Evolutionary conservation across 64 coral and sea anemone species (phyloP).

Genomic region (Montipora sp.): DNA sequence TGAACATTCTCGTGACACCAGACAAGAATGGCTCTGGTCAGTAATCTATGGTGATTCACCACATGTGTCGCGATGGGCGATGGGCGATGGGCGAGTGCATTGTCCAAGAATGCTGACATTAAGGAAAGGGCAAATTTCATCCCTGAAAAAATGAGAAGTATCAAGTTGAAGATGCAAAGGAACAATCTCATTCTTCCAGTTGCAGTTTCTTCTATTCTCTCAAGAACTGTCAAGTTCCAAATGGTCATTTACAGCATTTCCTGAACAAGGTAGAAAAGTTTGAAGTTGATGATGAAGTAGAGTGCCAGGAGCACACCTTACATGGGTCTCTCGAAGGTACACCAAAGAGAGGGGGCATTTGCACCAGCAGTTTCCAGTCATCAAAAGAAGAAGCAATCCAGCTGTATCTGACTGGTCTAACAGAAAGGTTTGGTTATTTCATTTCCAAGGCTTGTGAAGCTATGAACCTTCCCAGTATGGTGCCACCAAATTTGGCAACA

Average conservation of each 20-base stretch:
- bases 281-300: neutral
- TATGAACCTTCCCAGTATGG: neutral
- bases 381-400: constrained; percentile 30
- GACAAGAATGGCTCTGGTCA: neutral
- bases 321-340: constrained; percentile 41
- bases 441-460: neutral
- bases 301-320: constrained; percentile 23
- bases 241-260: constrained; percentile 31
- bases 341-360: constrained; percentile 26
- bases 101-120: neutral
- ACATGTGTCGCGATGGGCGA: neutral
- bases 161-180: neutral
- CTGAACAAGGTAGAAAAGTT: constrained; percentile 26
- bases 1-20: neutral
- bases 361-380: constrained; percentile 45
- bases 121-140: neutral
- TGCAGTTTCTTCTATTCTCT: neutral
- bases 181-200: neutral
- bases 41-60: neutral
- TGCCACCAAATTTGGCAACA: neutral
- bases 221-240: neutral
- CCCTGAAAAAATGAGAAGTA: neutral
- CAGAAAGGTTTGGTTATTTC: neutral
- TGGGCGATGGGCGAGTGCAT: neutral
- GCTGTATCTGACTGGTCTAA: neutral